These are phyloP conservation scores for Paramuricea clavata DNA, from an alignment of 92 coral and sea anemone genomes.

Conservation along the genomic window DNA sequence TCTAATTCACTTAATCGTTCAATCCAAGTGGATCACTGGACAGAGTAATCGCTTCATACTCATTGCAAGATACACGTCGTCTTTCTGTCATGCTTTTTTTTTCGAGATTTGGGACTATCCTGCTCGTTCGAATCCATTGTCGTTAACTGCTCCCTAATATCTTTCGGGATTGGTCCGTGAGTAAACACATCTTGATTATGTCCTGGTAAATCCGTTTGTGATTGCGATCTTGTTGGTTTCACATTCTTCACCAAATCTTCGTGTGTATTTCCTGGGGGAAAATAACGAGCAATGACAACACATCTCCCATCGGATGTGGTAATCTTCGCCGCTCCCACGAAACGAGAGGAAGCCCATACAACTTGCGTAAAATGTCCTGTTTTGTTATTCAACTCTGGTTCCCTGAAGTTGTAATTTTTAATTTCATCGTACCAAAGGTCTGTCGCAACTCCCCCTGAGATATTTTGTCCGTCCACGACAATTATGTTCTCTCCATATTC, in stretches of 20 bases:
- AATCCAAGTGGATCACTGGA: not conserved
- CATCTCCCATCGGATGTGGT: conserved; percentile 42
- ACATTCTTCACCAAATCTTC: conserved; percentile 33
- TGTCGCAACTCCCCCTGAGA: conserved; percentile 86
- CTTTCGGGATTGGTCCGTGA: conserved; percentile 32
- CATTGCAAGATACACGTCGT: conserved; percentile 28
- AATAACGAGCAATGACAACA: conserved; percentile 42
- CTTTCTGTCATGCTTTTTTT: conserved; percentile 32
- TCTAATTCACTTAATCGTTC: not conserved
- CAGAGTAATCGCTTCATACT: not conserved
- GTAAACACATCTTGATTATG: conserved; percentile 48
- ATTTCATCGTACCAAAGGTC: conserved; percentile 92
- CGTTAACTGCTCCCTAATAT: not conserved
- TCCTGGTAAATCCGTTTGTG: conserved; percentile 44
- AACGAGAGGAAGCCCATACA: conserved; percentile 75
- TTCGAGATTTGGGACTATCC: conserved; percentile 4
- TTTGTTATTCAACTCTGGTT: conserved; percentile 83
- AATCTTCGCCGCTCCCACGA: conserved; percentile 49
- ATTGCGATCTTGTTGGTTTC: conserved; percentile 34
- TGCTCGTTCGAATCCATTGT: not conserved
- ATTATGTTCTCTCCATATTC: conserved; percentile 95
- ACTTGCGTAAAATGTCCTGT: conserved; percentile 96
- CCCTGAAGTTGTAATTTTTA: conserved; percentile 77
- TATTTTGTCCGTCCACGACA: conserved; percentile 82
- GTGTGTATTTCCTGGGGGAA: conserved; percentile 43